Base-by-base conservation (phyloP, 2,113 vertebrate species). In the Falco punctatus region DNA sequence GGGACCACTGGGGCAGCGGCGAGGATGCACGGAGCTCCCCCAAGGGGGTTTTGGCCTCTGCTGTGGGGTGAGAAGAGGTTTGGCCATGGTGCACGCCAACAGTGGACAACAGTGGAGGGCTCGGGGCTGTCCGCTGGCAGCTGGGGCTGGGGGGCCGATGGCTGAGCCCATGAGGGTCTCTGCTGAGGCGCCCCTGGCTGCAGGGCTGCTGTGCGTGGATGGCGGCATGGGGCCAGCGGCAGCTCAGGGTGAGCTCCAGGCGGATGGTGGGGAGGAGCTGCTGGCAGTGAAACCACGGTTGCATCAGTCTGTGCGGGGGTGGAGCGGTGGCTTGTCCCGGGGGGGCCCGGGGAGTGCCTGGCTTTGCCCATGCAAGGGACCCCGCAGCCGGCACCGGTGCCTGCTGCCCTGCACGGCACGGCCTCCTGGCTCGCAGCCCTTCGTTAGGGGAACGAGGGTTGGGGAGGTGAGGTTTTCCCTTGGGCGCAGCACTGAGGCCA, bases 21-120 rank as follows among this genome's bases (percentile, higher is more conserved):
- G 24, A 90, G 66, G 91, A 59, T 48, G 71, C 80, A 3, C 75
- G 0, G 71, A 72, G 79, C 15, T 69, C 44, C 77, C 44, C 77
- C 1, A 3, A 46, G 35, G 8, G 62, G 21, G 3, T 5, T 67
- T 67, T 9, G 46, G 46, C 52, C 42, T 72, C 72, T 2, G 20
- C 61, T 19, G 30, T 0, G 1, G 52, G 24, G 5, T 46, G 7
- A 19, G 52, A 85, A 57, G 70, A 44, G 66, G 1, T 49, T 35
- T 46, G 90, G 42, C 22, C 13, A 0, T 1, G 75, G 61, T 2
- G 32, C 15, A 1, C 0, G 5, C 33, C 4, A 3, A 11, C 0
- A 7, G 20, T 5, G 23, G 22, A 49, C 4, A 3, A 11, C 0
- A 7, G 20, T 5, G 23, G 22, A 49, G 61, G 19, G 35, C 35